These are phyloP conservation scores for Brachionichthys hirsutus DNA, from an alignment of 2,113 vertebrate species.

Conservation along the genomic window DNA sequence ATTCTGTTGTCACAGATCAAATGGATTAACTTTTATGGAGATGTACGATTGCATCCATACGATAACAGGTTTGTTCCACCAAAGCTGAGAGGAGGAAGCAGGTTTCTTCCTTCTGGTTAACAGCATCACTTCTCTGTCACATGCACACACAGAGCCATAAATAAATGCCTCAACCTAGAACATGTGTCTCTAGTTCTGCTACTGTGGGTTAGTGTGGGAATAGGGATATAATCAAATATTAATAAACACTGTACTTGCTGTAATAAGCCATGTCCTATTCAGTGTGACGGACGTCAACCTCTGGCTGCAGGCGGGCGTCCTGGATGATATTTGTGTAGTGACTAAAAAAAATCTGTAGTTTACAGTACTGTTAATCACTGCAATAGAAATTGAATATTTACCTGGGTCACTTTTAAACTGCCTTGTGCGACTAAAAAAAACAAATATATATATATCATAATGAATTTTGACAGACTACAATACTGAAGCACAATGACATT, in stretches of 20 bases:
- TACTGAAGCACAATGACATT: too few species aligned
- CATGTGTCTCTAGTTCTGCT: constrained; percentile 29
- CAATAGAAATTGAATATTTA: too few species aligned
- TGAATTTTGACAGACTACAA: too few species aligned
- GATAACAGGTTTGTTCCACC: constrained; percentile 20
- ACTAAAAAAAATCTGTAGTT: too few species aligned
- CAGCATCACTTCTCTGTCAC: constrained; percentile 22
- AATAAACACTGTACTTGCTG: constrained; percentile 10
- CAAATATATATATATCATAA: too few species aligned
- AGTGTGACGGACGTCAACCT: neutral
- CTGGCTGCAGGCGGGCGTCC: neutral
- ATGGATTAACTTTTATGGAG: too few species aligned
- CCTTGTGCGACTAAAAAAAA: neutral
- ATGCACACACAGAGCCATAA: constrained; percentile 9
- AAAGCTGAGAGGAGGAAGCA: constrained; percentile 41
- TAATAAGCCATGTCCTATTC: neutral
- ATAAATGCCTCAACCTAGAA: constrained; percentile 14
- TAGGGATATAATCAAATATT: constrained; percentile 36
- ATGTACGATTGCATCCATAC: too few species aligned
- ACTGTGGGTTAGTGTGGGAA: constrained; percentile 25
- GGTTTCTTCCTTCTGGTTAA: constrained; percentile 40
- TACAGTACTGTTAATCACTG: too few species aligned
- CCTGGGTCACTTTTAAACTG: neutral
- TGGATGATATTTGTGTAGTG: neutral
- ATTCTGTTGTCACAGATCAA: neutral